Base-by-base conservation (phyloP, 1,140 invertebrate species). In the Spodoptera frugiperda region DNA sequence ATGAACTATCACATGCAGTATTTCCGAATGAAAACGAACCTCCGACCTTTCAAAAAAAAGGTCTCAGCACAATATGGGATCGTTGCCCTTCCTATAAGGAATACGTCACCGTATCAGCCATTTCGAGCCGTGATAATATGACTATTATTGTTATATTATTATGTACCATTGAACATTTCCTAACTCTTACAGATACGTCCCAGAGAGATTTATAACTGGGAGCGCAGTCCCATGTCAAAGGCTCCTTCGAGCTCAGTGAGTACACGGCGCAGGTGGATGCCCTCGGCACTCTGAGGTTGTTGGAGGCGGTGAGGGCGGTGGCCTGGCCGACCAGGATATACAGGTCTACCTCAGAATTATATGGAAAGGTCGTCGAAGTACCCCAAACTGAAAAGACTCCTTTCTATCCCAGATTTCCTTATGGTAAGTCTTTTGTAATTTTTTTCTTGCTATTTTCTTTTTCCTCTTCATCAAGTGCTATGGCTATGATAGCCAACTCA, bases 221-320 rank as follows among this genome's bases (percentile, higher is more conserved):
- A n/a, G 99, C 99, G 2, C 99, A 99, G 93, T 99, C 98, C 88
- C 99, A 99, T 94, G 99, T 99, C 8, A 99, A 99, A 95, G 99
- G 99, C 79, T 96, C 95, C 0, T 99, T 99, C 92, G 99, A 99
- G 89, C 94, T 99, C 78, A 99, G 98, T 84, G 99, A 99, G 94
- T 99, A 99, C 86, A 99, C 99, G 3, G 99, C 99, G 0, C 99
- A 94, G 76, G 99, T 99, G 10, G 99, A 99, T 94, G 99, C 97
- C 5, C 96, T 99, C n/a, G 99, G 99, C 11, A 99, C 99, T 0
- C 95, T 99, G 6, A 95, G 99, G 80, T 93, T 99, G 12, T 94
- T 99, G 55, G 99, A 99, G 92, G 99, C 99, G 0, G 98, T 99
- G 70, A 95, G 98, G 82, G 99, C 98, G 0, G 99, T 89, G 96